phyloP scores from a whole-genome alignment of 2,113 vertebrate genomes.

The Oreochromis aureus region DNA sequence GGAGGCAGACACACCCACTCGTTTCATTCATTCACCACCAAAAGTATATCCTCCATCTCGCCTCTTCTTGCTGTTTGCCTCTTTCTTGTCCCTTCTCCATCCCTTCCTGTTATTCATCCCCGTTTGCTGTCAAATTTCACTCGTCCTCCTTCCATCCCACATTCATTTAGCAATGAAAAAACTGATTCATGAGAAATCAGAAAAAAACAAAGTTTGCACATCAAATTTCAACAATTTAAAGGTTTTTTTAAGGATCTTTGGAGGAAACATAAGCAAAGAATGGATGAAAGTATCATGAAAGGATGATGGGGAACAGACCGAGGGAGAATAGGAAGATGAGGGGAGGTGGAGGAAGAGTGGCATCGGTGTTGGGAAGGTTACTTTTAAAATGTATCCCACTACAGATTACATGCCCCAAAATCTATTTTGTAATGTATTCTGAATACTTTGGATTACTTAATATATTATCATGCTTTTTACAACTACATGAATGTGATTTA shows the following conservation, averaged over 20 bases:
- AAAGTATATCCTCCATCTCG: not conserved
- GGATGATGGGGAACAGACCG: not conserved
- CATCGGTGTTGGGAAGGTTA: not conserved
- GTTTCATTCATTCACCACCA: not conserved
- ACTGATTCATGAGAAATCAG: too few species aligned
- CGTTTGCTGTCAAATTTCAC: not conserved
- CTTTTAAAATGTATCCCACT: not conserved
- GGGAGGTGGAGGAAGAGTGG: not conserved
- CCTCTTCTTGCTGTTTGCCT: not conserved
- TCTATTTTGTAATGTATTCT: not conserved
- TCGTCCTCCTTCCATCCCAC: not conserved
- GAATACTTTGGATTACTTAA: not conserved
- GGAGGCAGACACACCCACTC: not conserved
- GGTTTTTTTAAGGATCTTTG: not conserved
- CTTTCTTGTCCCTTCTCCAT: not conserved
- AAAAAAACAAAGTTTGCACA: too few species aligned
- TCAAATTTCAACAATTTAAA: too few species aligned
- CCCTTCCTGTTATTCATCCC: not conserved
- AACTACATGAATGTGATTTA: not conserved
- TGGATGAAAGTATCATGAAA: not conserved
- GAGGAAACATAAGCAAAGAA: not conserved
- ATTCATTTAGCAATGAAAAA: too few species aligned
- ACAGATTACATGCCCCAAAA: not conserved
- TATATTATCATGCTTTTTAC: accelerated
- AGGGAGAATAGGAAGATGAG: not conserved